Conservation (phyloP, 2,113 vertebrate genomes). For the Elephantulus edwardii region DNA sequence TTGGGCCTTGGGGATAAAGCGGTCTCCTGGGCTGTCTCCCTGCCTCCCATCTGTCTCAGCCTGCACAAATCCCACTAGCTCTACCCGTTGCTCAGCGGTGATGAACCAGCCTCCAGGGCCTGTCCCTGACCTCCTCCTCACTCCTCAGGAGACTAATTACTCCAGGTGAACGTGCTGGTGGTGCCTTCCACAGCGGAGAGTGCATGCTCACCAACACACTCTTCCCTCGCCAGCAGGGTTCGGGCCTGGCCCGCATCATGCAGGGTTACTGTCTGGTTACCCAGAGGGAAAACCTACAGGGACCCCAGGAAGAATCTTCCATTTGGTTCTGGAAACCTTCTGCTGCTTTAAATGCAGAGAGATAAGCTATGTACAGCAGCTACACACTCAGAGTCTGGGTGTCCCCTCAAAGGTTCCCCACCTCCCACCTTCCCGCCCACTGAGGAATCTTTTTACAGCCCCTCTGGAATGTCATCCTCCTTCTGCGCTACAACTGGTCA, state of each 20-base stretch:
- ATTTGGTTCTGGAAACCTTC: neutral
- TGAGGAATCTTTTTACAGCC: neutral
- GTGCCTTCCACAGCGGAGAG: neutral
- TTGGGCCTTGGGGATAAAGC: neutral
- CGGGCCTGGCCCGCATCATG: too few species aligned
- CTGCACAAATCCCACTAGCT: neutral
- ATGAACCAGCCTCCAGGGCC: neutral
- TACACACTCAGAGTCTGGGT: neutral
- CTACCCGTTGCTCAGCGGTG: neutral
- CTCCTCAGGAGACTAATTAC: neutral
- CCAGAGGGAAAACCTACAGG: neutral
- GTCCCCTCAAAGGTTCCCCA: rapidly evolving
- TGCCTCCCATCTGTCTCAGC: neutral
- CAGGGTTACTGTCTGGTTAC: neutral
- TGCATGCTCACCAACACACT: rapidly evolving
- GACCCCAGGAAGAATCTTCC: neutral
- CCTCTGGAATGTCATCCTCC: neutral
- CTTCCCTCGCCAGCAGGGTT: neutral
- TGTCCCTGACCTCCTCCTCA: neutral
- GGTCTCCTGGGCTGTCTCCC: neutral
- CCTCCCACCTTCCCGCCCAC: neutral
- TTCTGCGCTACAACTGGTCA: neutral
- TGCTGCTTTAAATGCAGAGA: neutral
- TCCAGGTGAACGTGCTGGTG: neutral
- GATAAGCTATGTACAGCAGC: neutral